A percentile compares a stretch with the other conserved stretches of the same genome.
Conservation (phyloP, 2,797 vertebrate genomes). For the Xenopus petersii region DNA sequence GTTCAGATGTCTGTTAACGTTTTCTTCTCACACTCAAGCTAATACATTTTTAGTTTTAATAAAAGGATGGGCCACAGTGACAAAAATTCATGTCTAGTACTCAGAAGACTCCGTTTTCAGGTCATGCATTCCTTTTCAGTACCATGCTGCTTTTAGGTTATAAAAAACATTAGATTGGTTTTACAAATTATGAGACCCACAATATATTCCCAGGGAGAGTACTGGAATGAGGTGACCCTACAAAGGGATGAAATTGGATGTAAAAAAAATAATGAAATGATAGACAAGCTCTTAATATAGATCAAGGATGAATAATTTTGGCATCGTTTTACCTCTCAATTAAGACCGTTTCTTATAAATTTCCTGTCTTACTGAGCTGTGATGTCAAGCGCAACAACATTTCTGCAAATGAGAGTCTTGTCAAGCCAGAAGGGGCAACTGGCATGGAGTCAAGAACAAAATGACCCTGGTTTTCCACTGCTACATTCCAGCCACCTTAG, state of each 20-base stretch:
- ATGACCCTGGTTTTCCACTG: conserved; percentile 53
- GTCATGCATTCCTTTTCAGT: conserved; percentile 21
- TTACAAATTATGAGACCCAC: conserved; percentile 25
- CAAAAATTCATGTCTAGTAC: too few relatives aligned
- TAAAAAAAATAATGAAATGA: conserved; percentile 39
- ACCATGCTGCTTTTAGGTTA: conserved; percentile 7
- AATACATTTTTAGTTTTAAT: too few relatives aligned
- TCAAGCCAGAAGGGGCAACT: conserved; percentile 56
- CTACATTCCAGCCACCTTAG: conserved; percentile 50
- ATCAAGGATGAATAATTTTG: conserved; percentile 38
- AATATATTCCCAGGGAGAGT: conserved; percentile 35
- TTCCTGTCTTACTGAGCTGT: conserved; percentile 66
- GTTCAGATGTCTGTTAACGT: too few relatives aligned
- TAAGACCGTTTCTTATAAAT: conserved; percentile 60
- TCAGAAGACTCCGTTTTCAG: conserved; percentile 8
- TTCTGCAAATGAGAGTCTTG: conserved; percentile 59
- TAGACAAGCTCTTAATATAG: conserved; percentile 21
- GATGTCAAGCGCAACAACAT: conserved; percentile 58
- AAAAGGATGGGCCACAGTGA: too few relatives aligned
- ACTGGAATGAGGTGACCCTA: conserved; percentile 40
- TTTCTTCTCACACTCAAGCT: too few relatives aligned
- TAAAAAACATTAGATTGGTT: conserved; percentile 29
- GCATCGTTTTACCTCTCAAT: conserved; percentile 43
- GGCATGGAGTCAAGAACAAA: conserved; percentile 58
- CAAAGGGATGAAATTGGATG: conserved; percentile 22